Evolutionary conservation across 2,888 invertebrate species (phyloP).

Genomic region (Trypoxylon attenuatum): DNA sequence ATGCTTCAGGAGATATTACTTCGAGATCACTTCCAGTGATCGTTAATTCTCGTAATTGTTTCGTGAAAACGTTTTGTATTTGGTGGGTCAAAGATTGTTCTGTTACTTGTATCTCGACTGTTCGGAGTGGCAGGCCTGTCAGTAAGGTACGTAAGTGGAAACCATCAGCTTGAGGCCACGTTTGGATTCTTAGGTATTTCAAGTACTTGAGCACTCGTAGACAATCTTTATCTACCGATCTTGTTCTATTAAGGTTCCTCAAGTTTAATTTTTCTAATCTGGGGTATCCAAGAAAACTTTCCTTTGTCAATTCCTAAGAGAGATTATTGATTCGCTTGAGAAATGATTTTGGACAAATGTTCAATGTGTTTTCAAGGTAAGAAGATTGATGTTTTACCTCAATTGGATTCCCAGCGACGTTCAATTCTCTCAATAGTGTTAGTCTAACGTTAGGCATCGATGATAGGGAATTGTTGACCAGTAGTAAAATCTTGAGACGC

Average conservation of each 20-base stretch:
- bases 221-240: conserved; percentile 84
- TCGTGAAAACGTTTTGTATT: conserved; percentile 85
- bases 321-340: background rate
- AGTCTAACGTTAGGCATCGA: conserved; percentile 85
- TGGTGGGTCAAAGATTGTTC: conserved; percentile 85
- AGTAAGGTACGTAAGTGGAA: conserved; percentile 84
- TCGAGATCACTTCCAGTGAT: conserved; percentile 86
- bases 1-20: conserved; percentile 85
- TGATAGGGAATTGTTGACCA: conserved; percentile 86
- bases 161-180: conserved; percentile 85
- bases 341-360: background rate
- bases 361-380: background rate
- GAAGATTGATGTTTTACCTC: too few species aligned
- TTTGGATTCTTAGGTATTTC: conserved; percentile 82
- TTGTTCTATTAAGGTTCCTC: conserved; percentile 83
- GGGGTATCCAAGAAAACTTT: conserved; percentile 83
- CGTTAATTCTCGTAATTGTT: conserved; percentile 86
- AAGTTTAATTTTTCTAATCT: conserved; percentile 86
- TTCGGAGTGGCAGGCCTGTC: conserved; percentile 83
- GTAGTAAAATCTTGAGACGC: conserved; percentile 83
- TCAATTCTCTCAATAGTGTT: conserved; percentile 83
- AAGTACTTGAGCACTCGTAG: conserved; percentile 82
- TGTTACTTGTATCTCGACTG: conserved; percentile 85
- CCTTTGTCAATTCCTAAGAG: conserved; percentile 80
- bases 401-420: conserved; percentile 89